Percentiles rank a stretch among this genome's conserved stretches.
Evolutionary conservation across 2,888 invertebrate species (phyloP).

Genomic region (Hermaeophaga mercurialis): DNA sequence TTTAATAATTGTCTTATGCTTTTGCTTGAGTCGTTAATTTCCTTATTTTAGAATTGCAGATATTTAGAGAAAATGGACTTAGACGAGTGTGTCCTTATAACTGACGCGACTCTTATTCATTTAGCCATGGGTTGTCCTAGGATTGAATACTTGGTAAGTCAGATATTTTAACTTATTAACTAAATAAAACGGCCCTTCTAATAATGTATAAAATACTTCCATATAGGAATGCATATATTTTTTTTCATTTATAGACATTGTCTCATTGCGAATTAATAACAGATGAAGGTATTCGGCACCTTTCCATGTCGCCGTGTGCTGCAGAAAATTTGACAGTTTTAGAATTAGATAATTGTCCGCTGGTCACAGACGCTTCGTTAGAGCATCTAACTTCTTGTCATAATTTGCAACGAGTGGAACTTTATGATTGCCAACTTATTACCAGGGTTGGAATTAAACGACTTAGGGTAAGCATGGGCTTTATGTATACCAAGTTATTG

Average conservation of each 20-base stretch:
- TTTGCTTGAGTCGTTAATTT: too few species aligned
- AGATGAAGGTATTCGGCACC: slow-evolving; percentile 95
- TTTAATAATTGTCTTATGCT: too few species aligned
- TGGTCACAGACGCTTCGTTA: slow-evolving; percentile 94
- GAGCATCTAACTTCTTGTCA: slow-evolving; percentile 94
- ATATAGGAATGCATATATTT: too few species aligned
- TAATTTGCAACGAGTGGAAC: slow-evolving; percentile 94
- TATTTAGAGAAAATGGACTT: slow-evolving; percentile 95
- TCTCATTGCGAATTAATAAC: slow-evolving; percentile 99
- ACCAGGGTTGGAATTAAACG: slow-evolving; percentile 95
- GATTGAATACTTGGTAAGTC: slow-evolving; percentile 88
- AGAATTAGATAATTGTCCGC: slow-evolving; percentile 98
- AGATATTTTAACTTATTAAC: background rate
- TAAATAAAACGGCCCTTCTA: too few species aligned
- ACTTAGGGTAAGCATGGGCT: slow-evolving; percentile 83
- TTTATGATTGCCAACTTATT: slow-evolving; percentile 99
- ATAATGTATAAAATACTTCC: too few species aligned
- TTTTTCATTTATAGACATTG: slow-evolving; percentile 72
- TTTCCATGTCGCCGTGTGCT: slow-evolving; percentile 91
- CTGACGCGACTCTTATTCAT: slow-evolving; percentile 91
- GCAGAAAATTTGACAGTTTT: slow-evolving; percentile 92
- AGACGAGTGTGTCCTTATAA: slow-evolving; percentile 96
- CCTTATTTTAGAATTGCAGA: slow-evolving; percentile 82
- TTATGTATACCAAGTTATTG: too few species aligned
- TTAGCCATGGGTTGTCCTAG: slow-evolving; percentile 95